Evolutionary conservation across 2,888 invertebrate species (phyloP).

Genomic region (Nomada fabriciana): DNA sequence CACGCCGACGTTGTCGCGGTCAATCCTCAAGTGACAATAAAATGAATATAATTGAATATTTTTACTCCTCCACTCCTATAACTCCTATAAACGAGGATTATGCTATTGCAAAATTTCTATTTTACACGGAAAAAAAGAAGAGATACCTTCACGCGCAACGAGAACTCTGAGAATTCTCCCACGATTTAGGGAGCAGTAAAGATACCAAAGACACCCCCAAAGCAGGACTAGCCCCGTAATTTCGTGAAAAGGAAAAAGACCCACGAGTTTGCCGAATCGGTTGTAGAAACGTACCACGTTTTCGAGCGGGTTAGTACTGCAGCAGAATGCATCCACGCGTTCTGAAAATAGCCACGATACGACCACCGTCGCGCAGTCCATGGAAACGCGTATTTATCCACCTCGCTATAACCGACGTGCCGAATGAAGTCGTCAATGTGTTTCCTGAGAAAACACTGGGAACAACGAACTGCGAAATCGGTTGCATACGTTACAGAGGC

Average conservation of each 20-base stretch:
- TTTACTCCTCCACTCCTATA: too few species aligned
- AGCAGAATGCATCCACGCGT: constrained; percentile 52
- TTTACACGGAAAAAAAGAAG: too few species aligned
- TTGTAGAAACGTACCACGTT: constrained; percentile 39
- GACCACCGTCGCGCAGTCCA: constrained; percentile 53
- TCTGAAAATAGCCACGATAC: constrained; percentile 70
- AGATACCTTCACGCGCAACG: too few species aligned
- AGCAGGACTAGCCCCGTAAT: not conserved
- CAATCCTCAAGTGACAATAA: too few species aligned
- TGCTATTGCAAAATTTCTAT: too few species aligned
- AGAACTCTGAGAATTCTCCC: too few species aligned
- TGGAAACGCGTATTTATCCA: constrained; percentile 65
- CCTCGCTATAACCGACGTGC: constrained; percentile 49
- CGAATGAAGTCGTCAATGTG: constrained; percentile 55
- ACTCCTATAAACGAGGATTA: too few species aligned
- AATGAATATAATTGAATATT: too few species aligned
- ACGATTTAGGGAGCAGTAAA: not conserved
- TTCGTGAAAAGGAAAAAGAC: constrained; percentile 29
- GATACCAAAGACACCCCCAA: not conserved
- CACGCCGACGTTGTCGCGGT: too few species aligned
- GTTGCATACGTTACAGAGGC: constrained; percentile 9
- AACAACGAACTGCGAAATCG: not conserved
- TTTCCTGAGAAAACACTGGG: constrained; percentile 61
- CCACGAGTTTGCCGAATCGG: not conserved
- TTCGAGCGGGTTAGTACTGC: constrained; percentile 61